Base-by-base conservation (phyloP, 2,888 invertebrate species). In the Heteromurus nitidus region DNA sequence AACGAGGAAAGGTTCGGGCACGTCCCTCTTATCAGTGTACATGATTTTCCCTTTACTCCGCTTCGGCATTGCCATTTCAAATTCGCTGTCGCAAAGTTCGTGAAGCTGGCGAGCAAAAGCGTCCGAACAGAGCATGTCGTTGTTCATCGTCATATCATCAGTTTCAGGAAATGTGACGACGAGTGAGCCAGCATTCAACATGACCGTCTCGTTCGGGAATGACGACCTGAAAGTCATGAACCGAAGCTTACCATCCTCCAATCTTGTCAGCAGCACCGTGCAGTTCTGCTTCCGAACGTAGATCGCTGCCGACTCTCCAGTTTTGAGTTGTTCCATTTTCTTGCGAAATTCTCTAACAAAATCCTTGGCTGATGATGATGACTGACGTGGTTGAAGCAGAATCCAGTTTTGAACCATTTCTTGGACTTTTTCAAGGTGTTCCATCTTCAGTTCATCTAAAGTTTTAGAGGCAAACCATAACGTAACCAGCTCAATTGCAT, bases 241-340 rank as follows among this genome's bases (percentile, higher is more conserved):
- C 16, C 16, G 44, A 24, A 65, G 2, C 9, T 22, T 44, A 1
- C 20, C 65, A 13, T 65, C 24, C 1, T 42, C 65, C 16, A 13
- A 13, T 26, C 44, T 65, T 18, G 22, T 24, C 1, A 65, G 20
- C 11, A 65, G 11, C 5, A 65, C 2, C 2, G 65, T 65, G 7
- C 22, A 42, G 28, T 65, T 65, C 42, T 65, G 65, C 7, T 65
- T 22, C 16, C 65, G 65, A 24, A 65, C 42, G 26, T 65, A 65
- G 7, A 65, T 7, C 1, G 65, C 5, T 44, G 44, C 24, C 1
- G 65, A 44, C 11, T 28, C 28, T 5, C 18, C 44, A 31, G n/a
- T 31, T 1, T 42, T n/a, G 2, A 44, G 42, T 1, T 5, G 9
- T 2, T 16, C 13, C 20, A 24, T 7, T 42, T 7, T 3, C n/a